Conservation (phyloP, 2,888 invertebrate species). For the Drosophila gaucha region DNA sequence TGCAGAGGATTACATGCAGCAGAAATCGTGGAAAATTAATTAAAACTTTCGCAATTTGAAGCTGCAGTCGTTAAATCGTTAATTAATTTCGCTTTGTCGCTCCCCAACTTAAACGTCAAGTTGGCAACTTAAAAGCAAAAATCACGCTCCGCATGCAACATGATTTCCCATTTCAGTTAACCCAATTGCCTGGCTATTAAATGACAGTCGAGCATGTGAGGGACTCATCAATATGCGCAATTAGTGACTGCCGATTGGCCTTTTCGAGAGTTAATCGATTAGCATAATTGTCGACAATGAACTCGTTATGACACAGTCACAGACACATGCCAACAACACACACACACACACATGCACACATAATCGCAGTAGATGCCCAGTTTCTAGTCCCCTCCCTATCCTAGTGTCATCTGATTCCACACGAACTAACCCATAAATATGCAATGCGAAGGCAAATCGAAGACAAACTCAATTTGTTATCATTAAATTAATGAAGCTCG, state of each 20-base stretch:
- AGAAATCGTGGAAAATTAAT: conserved; percentile 58
- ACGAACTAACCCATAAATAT: conserved; percentile 54
- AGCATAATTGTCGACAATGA: conserved; percentile 67
- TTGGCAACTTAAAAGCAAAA: conserved; percentile 27
- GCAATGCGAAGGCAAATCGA: conserved; percentile 36
- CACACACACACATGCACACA: not conserved
- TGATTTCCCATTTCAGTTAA: conserved; percentile 25
- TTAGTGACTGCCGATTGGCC: conserved; percentile 66
- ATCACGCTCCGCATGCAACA: conserved; percentile 21
- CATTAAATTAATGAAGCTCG: conserved; percentile 67
- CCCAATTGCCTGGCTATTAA: conserved; percentile 27
- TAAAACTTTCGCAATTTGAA: conserved; percentile 69
- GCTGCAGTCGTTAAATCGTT: conserved; percentile 48
- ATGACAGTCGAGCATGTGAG: conserved; percentile 17
- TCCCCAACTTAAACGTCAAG: conserved; percentile 11
- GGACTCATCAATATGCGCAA: conserved; percentile 59
- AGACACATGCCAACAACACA: too few relatives aligned
- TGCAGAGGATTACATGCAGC: conserved; percentile 7
- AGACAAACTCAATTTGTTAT: conserved; percentile 63
- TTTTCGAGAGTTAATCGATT: conserved; percentile 67
- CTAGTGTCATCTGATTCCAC: conserved; percentile 1
- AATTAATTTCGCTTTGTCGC: conserved; percentile 60
- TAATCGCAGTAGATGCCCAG: not conserved
- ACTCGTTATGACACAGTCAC: conserved; percentile 32
- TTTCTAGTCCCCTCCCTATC: too few relatives aligned